A percentile compares a stretch with the other conserved stretches of the same genome.
phyloP scores from a whole-genome alignment of 2,888 invertebrate genomes.

The Cephus spinipes region DNA sequence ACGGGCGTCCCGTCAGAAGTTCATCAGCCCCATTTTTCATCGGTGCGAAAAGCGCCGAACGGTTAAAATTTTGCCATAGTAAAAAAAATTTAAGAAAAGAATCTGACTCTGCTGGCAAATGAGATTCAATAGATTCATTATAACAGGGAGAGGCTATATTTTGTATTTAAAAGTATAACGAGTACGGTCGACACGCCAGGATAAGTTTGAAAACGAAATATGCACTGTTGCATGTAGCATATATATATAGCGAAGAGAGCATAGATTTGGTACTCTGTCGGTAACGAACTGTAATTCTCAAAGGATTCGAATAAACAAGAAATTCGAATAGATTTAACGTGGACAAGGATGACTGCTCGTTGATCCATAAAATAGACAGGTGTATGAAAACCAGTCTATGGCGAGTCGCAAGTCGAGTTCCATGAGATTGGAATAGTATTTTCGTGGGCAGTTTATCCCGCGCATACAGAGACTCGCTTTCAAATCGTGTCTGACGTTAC shows the following conservation, averaged over 20 bases:
- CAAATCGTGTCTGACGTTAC: neutral
- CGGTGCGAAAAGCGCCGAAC: neutral
- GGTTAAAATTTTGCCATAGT: neutral
- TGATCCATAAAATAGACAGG: neutral
- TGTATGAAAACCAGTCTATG: neutral
- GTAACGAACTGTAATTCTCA: neutral
- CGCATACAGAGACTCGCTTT: neutral
- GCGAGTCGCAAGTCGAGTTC: neutral
- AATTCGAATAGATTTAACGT: neutral
- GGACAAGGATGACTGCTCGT: neutral
- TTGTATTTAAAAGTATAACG: neutral
- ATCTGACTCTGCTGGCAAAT: neutral
- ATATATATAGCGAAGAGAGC: neutral
- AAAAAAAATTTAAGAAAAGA: neutral
- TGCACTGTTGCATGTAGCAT: neutral
- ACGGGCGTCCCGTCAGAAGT: neutral
- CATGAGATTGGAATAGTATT: neutral
- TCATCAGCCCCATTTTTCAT: neutral
- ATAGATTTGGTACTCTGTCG: neutral
- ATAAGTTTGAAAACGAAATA: neutral
- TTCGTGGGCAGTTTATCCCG: neutral
- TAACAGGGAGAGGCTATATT: neutral
- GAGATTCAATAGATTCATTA: neutral
- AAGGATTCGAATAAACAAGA: neutral
- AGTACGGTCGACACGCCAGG: neutral